Percentiles rank a stretch among this genome's conserved stretches.
phyloP scores from a whole-genome alignment of 2,888 invertebrate species.

The Hyles lineata region DNA sequence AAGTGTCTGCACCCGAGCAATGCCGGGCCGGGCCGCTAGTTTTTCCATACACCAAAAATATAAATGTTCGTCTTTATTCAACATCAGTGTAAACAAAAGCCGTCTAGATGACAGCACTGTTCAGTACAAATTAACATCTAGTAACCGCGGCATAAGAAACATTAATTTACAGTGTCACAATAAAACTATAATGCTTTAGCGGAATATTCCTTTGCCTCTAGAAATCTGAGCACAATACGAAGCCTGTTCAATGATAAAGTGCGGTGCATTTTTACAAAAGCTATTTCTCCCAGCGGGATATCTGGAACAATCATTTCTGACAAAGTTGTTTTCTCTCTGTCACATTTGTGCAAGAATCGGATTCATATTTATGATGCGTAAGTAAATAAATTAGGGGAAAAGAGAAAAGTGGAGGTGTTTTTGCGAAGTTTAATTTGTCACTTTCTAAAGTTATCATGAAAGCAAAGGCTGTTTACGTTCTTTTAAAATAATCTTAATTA shows the following conservation, averaged over 20 bases:
- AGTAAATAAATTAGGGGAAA: too few relatives aligned
- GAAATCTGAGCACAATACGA: constrained; percentile 12
- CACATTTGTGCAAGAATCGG: background rate
- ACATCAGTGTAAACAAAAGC: background rate
- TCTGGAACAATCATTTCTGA: background rate
- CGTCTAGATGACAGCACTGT: background rate
- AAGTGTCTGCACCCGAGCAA: too few relatives aligned
- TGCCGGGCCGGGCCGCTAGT: too few relatives aligned
- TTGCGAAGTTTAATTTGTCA: too few relatives aligned
- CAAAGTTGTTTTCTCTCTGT: background rate
- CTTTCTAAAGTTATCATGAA: too few relatives aligned
- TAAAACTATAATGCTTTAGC: constrained; percentile 1
- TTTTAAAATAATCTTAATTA: too few relatives aligned
- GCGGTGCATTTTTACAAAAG: constrained; percentile 18
- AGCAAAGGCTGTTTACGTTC: too few relatives aligned
- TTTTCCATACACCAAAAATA: too few relatives aligned
- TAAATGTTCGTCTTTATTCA: too few relatives aligned
- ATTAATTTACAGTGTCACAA: background rate
- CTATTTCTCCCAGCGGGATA: background rate
- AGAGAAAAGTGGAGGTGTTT: too few relatives aligned
- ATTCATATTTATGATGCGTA: background rate
- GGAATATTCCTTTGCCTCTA: constrained; percentile 9
- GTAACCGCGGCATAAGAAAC: background rate
- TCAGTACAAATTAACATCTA: background rate
- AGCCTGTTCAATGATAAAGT: background rate